Evolutionary conservation across 2,888 invertebrate species (phyloP), one percentile per base, ranked within the genome.

Genomic region (Cotesia congregata): DNA sequence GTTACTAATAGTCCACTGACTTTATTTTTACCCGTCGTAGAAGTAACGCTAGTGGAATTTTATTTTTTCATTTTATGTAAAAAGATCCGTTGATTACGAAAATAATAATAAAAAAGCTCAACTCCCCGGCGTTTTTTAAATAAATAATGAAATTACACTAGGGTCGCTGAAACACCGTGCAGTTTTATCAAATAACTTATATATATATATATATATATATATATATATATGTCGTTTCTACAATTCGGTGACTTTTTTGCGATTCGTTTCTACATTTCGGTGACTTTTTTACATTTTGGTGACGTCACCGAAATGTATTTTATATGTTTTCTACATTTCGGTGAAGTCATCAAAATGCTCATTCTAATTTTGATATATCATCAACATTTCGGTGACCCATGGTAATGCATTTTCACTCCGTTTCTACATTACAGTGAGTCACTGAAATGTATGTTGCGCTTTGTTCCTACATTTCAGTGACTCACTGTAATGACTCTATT

Each of bases 301-400:
- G 61, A 61, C 17, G 61, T 61, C 61, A 9, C 61, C 5, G 61
- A 61, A 61, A 61, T 61, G 61, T 61, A 61, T 61, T 61, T 61
- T 17, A 61, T 61, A 61, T 61, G 61, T 3, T 61, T 61, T 61
- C 5, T 61, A 61, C 61, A 61, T 61, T 61, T 61, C 61, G 61
- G 61, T 61, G 61, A 61, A 5, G 61, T 61, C 61, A 61, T 61
- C 5, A 61, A 61, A 61, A 15, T 61, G n/a, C n/a, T n/a, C n/a
- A n/a, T n/a, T n/a, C n/a, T n/a, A n/a, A n/a, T n/a, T n/a, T n/a
- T n/a, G 12, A 61, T 61, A 61, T 61, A 61, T 61, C 61, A 61
- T 61, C 9, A n/a, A 61, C 61, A 1, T n/a, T 61, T 61, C 9
- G 9, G 17, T 61, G 61, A 61, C 7, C n/a, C 61, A 61, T n/a